Conservation (phyloP, 92 coral and sea anemone genomes). For the Plumapathes pennacea region DNA sequence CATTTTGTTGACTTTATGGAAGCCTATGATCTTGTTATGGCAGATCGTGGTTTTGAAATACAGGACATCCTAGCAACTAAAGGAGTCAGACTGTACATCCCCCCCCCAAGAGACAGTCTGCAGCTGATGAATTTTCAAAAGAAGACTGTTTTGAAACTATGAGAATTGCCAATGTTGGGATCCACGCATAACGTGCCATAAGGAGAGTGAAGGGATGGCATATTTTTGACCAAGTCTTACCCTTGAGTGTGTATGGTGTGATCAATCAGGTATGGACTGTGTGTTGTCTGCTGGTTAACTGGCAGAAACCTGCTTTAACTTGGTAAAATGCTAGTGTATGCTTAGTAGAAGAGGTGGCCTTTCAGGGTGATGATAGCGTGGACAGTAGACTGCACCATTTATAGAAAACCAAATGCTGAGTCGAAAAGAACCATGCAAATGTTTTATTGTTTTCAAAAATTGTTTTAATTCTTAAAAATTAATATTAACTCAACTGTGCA, state of each 20-base stretch:
- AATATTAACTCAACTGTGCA: no score
- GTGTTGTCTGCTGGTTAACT: constrained; percentile 54
- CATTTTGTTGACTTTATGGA: constrained; percentile 47
- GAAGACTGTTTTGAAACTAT: constrained; percentile 55
- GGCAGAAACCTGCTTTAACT: constrained; percentile 49
- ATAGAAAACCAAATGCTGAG: no score
- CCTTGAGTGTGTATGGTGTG: constrained; percentile 52
- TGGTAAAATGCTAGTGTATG: no score
- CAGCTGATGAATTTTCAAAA: constrained; percentile 43
- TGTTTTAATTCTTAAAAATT: no score
- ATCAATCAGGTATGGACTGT: constrained; percentile 60
- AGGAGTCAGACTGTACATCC: constrained; percentile 38
- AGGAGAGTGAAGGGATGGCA: constrained; percentile 64
- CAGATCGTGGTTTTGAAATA: constrained; percentile 60
- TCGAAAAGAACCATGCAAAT: no score
- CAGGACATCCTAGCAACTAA: constrained; percentile 43
- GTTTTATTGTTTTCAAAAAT: no score
- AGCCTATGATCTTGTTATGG: constrained; percentile 47
- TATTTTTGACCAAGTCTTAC: constrained; percentile 57
- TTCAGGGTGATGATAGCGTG: no score
- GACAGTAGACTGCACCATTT: no score
- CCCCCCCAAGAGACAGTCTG: constrained; percentile 38
- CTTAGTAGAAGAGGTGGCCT: no score
- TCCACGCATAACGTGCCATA: constrained; percentile 65
- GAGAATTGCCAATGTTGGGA: constrained; percentile 64